Conservation (phyloP, 2,888 invertebrate genomes). For the Ophion costatus region DNA sequence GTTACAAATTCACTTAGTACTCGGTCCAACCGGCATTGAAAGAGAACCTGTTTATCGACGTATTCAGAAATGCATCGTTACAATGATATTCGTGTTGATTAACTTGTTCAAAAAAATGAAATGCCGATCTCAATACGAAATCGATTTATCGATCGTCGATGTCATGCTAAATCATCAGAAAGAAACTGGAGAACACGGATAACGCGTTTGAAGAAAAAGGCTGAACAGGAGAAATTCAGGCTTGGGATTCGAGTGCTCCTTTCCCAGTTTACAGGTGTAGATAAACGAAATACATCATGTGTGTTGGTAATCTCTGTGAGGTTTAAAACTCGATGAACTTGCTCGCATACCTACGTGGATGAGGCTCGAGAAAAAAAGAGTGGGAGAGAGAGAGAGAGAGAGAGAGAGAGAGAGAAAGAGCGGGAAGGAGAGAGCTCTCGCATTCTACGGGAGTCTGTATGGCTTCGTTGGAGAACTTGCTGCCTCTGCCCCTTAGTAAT, state of each 20-base stretch:
- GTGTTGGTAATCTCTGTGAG: not conserved
- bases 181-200: not conserved
- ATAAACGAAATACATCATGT: constrained; percentile 31
- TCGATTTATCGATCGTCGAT: not conserved
- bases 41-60: not conserved
- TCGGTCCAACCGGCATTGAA: not conserved
- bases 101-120: not conserved
- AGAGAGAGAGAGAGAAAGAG: constrained; percentile 10
- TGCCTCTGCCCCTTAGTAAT: constrained; percentile 74
- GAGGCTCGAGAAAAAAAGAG: constrained; percentile 64
- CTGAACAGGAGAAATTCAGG: not conserved
- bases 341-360: constrained; percentile 74
- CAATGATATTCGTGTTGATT: too few species aligned
- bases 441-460: constrained; percentile 48
- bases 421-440: constrained; percentile 2
- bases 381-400: constrained; percentile 8
- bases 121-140: not conserved
- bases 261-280: constrained; percentile 23
- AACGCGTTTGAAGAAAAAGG: not conserved
- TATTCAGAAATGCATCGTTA: too few species aligned
- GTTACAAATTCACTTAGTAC: constrained; percentile 7
- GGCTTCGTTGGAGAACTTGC: constrained; percentile 19
- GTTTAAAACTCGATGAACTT: constrained; percentile 55
- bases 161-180: not conserved
- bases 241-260: not conserved